Conservation (phyloP, 2,113 vertebrate species). For the Sinocyclocheilus anophthalmus region DNA sequence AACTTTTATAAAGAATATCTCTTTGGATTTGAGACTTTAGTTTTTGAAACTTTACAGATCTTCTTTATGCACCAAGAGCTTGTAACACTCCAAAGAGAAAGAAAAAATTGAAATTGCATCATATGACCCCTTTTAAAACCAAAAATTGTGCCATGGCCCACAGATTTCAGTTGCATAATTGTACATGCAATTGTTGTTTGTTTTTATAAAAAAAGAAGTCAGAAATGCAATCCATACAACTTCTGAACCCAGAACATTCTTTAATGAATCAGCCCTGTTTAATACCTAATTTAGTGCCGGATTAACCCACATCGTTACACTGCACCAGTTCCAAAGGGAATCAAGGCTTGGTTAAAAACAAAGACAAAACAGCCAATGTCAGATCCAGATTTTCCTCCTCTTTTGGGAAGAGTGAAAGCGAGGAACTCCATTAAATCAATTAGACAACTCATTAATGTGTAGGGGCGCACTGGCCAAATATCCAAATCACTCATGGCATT, state of each 20-base stretch:
- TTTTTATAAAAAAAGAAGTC: not conserved
- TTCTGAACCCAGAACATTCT: not conserved
- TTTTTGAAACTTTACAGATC: too few relatives aligned
- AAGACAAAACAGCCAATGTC: not conserved
- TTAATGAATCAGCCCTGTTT: not conserved
- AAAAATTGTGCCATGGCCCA: not conserved
- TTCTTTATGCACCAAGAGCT: too few relatives aligned
- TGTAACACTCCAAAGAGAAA: too few relatives aligned
- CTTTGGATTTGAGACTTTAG: too few relatives aligned
- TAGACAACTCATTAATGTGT: slow-evolving; percentile 58
- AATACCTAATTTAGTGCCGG: not conserved
- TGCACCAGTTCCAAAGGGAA: not conserved
- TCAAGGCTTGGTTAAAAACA: not conserved
- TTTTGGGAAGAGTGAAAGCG: slow-evolving; percentile 34
- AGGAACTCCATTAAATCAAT: slow-evolving; percentile 61
- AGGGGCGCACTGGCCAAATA: slow-evolving; percentile 49
- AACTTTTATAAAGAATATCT: too few relatives aligned
- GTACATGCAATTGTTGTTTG: not conserved
- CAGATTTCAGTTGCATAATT: not conserved
- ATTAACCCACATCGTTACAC: not conserved
- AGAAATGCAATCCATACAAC: not conserved
- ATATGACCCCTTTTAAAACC: not conserved
- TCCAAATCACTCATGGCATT: slow-evolving; percentile 31
- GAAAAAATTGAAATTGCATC: too few relatives aligned
- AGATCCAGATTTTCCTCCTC: not conserved